A percentile compares a stretch with the other conserved stretches of the same genome.
These are phyloP conservation scores for Andricus grossulariae DNA, from an alignment of 1,140 invertebrate genomes.

Conservation along the genomic window DNA sequence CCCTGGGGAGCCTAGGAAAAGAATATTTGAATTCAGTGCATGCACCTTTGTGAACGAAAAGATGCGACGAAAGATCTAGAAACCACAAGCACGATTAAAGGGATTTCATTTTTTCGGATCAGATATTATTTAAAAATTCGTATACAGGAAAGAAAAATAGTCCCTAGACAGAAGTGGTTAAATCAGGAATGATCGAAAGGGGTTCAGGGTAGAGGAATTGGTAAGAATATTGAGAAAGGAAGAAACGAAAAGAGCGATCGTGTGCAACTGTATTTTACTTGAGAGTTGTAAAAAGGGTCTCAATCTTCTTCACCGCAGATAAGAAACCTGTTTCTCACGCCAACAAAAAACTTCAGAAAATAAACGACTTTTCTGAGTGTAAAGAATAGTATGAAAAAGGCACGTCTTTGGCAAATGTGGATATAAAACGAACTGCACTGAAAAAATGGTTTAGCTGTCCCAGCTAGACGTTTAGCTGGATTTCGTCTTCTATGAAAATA, in stretches of 20 bases:
- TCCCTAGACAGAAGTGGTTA: neutral
- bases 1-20: neutral
- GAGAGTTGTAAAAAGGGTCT: slow-evolving; percentile 20
- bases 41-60: neutral
- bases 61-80: slow-evolving; percentile 2
- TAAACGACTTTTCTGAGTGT: neutral
- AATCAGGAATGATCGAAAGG: slow-evolving; percentile 8
- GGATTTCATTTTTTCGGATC: too few relatives aligned
- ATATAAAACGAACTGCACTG: too few relatives aligned
- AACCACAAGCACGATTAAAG: neutral
- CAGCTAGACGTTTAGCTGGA: too few relatives aligned
- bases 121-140: neutral
- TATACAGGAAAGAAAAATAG: neutral
- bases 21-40: neutral
- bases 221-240: slow-evolving; percentile 17
- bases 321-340: slow-evolving; percentile 15
- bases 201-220: neutral
- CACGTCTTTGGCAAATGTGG: too few relatives aligned
- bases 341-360: neutral
- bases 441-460: too few relatives aligned
- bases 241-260: neutral
- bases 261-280: slow-evolving; percentile 23
- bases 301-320: slow-evolving; percentile 11
- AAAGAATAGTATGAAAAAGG: too few relatives aligned
- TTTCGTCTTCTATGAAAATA: too few relatives aligned